Percentiles rank a stretch among this genome's conserved stretches.
Evolutionary conservation across 2,888 invertebrate genomes (phyloP).

Genomic region (Onchidella celtica): DNA sequence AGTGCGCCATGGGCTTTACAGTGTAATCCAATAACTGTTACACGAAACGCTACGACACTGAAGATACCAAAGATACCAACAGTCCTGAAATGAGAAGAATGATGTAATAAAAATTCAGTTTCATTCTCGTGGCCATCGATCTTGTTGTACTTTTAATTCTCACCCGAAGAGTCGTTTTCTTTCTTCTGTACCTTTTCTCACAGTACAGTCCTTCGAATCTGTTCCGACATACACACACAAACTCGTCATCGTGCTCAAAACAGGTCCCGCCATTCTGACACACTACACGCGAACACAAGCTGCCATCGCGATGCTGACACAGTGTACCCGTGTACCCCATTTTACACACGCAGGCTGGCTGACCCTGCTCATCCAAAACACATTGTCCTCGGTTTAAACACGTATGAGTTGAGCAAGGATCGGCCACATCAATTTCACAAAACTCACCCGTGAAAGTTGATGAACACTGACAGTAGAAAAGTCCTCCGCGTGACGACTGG

Average conservation of each 20-base stretch:
- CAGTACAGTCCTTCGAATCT: constrained; percentile 13
- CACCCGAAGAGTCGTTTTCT: neutral
- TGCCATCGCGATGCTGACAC: neutral
- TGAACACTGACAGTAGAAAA: constrained; percentile 17
- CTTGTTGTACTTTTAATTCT: neutral
- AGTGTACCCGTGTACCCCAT: neutral
- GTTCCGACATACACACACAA: constrained; percentile 15
- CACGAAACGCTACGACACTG: neutral
- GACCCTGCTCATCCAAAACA: neutral
- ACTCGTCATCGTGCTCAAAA: constrained; percentile 19
- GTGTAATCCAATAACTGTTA: neutral
- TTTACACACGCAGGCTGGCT: neutral
- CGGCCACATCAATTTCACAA: constrained; percentile 5
- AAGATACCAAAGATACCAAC: no score
- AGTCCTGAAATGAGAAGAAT: neutral
- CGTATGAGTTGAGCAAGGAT: constrained; percentile 1
- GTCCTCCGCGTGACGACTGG: constrained; percentile 9
- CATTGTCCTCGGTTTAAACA: constrained; percentile 25
- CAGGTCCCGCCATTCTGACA: constrained; percentile 45
- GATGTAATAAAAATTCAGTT: neutral
- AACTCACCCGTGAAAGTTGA: constrained; percentile 28
- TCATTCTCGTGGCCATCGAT: neutral
- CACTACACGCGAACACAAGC: neutral
- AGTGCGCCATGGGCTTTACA: no score
- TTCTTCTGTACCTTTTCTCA: constrained; percentile 21